phyloP scores from a whole-genome alignment of 2,113 vertebrate species.

The Hippopotamus amphibius region DNA sequence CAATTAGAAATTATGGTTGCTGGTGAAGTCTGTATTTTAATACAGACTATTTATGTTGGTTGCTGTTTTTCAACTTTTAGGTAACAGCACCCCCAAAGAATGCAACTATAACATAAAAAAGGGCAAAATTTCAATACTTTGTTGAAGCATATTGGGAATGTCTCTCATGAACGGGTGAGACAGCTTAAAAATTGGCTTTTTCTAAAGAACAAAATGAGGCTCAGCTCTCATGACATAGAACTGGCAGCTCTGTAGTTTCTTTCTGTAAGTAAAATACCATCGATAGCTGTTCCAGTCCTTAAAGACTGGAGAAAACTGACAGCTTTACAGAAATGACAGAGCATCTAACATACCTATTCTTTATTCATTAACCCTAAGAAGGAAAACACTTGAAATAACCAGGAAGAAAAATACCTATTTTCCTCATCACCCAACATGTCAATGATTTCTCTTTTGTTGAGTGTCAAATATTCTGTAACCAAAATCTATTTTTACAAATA shows the following conservation, averaged over 20 bases:
- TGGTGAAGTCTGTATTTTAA: background rate
- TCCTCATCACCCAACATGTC: constrained; percentile 24
- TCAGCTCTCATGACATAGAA: constrained; percentile 63
- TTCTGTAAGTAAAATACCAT: constrained; percentile 57
- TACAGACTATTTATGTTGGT: constrained; percentile 34
- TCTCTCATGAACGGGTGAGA: constrained; percentile 73
- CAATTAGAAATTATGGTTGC: background rate
- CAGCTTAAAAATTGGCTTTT: constrained; percentile 66
- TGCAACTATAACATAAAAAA: constrained; percentile 67
- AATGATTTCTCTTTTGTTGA: constrained; percentile 57
- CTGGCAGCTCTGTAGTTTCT: constrained; percentile 64
- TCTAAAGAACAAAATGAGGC: constrained; percentile 76
- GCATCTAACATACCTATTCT: constrained; percentile 5
- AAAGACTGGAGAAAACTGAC: constrained; percentile 62
- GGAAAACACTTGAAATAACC: constrained; percentile 49
- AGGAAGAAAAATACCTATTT: constrained; percentile 56
- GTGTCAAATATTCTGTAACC: constrained; percentile 29
- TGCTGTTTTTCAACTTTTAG: constrained; percentile 73
- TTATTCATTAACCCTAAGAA: constrained; percentile 64
- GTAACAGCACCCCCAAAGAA: constrained; percentile 63
- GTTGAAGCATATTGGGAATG: constrained; percentile 63
- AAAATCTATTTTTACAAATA: constrained; percentile 65
- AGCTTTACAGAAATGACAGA: constrained; percentile 56
- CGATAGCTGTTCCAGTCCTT: constrained; percentile 65
- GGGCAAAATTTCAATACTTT: constrained; percentile 71